phyloP scores from a whole-genome alignment of 2,797 vertebrate species.

The Takifugu rubripes region DNA sequence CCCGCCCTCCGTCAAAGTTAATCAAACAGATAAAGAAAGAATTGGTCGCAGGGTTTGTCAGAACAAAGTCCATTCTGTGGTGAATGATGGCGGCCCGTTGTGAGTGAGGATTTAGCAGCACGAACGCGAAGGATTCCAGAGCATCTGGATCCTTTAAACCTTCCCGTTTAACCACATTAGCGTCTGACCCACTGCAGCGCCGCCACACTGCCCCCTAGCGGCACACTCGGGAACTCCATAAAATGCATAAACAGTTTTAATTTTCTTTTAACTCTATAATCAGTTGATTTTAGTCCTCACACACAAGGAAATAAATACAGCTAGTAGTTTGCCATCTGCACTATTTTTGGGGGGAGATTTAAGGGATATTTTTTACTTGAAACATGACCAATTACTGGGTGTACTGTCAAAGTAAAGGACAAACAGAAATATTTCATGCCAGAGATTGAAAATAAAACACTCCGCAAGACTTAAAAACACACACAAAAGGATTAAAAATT shows the following conservation, averaged over 20 bases:
- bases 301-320: too few species aligned
- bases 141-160: too few species aligned
- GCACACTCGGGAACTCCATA: too few species aligned
- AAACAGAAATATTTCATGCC: conserved; percentile 2
- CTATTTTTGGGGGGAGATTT: too few species aligned
- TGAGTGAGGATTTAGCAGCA: conserved; percentile 13
- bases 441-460: conserved; percentile 1
- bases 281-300: too few species aligned
- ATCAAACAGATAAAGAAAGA: background rate
- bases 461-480: background rate
- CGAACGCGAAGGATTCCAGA: background rate
- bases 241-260: too few species aligned
- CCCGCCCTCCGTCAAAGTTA: background rate
- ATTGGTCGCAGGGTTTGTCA: conserved; percentile 6
- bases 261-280: too few species aligned
- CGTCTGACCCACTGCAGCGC: too few species aligned
- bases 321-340: too few species aligned
- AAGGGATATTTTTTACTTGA: too few species aligned
- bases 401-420: conserved; percentile 13
- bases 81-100: background rate
- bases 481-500: background rate
- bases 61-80: background rate
- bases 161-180: too few species aligned
- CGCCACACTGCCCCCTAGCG: too few species aligned
- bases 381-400: background rate